A percentile compares a stretch with the other conserved stretches of the same genome.
phyloP scores from a whole-genome alignment of 2,113 vertebrate genomes.

The Corvus hawaiiensis region DNA sequence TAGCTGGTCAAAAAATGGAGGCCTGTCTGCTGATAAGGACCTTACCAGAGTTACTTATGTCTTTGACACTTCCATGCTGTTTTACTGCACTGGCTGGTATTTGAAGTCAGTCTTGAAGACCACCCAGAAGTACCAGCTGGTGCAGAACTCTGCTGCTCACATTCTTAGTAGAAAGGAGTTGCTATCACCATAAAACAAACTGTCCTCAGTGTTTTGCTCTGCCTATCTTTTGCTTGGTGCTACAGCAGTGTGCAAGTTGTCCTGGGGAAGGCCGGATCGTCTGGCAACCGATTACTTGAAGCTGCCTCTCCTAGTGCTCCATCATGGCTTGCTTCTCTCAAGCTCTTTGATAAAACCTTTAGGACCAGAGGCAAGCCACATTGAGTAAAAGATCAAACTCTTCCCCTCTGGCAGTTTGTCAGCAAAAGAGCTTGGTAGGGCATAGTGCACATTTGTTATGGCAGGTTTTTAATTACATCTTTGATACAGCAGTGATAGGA shows the following conservation, averaged over 20 bases:
- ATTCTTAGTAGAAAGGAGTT: constrained; percentile 16
- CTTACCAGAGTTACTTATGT: constrained; percentile 32
- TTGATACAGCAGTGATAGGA: constrained; percentile 31
- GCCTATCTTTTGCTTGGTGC: constrained; percentile 25
- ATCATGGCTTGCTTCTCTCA: background rate
- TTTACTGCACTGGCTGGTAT: background rate
- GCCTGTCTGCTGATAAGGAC: background rate
- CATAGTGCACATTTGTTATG: constrained; percentile 62
- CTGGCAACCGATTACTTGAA: background rate
- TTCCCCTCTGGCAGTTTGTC: constrained; percentile 44
- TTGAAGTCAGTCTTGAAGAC: constrained; percentile 49
- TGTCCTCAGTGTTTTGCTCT: constrained; percentile 26
- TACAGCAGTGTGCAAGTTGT: background rate
- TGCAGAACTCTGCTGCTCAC: constrained; percentile 25
- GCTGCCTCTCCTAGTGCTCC: constrained; percentile 10
- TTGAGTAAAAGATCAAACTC: constrained; percentile 43
- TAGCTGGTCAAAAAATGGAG: constrained; percentile 2
- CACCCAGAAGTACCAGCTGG: constrained; percentile 58
- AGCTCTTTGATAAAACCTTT: constrained; percentile 43
- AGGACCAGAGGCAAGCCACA: constrained; percentile 12
- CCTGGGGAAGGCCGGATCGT: background rate
- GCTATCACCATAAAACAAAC: constrained; percentile 44
- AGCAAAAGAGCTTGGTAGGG: constrained; percentile 29
- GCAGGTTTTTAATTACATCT: constrained; percentile 53
- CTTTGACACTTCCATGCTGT: constrained; percentile 41